These are phyloP conservation scores for Microcebus ravelobensis DNA, from an alignment of 2,113 vertebrate species.

Conservation along the genomic window DNA sequence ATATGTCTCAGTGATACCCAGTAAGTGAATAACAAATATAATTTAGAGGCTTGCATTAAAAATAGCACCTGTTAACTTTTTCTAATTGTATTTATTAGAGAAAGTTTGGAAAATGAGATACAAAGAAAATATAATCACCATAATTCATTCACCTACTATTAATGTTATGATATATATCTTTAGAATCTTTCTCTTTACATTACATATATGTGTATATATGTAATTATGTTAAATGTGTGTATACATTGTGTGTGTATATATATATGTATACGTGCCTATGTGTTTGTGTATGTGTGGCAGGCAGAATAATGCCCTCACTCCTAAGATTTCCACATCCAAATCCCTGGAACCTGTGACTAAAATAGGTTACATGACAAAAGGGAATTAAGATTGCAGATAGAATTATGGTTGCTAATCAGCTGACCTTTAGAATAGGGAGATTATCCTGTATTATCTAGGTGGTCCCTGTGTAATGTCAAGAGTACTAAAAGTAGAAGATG, in stretches of 20 bases:
- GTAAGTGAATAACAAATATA: slow-evolving; percentile 36
- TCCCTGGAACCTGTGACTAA: neutral
- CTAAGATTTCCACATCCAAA: neutral
- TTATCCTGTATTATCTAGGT: neutral
- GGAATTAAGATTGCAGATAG: neutral
- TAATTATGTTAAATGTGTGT: neutral
- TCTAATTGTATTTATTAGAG: neutral
- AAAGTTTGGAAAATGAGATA: neutral
- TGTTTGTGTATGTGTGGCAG: no score
- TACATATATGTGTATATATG: neutral
- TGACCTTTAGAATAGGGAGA: neutral
- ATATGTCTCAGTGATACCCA: slow-evolving; percentile 11
- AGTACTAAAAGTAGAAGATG: neutral
- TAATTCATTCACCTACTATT: neutral
- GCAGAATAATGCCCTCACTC: neutral
- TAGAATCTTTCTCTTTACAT: neutral
- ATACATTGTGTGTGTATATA: fast-evolving
- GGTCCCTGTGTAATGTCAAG: neutral
- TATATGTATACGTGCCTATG: neutral
- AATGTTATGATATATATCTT: neutral
- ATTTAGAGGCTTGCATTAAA: slow-evolving; percentile 25
- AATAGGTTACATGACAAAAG: neutral
- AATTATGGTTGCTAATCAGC: neutral
- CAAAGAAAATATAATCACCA: neutral
- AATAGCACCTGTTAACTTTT: slow-evolving; percentile 30